Percentiles rank a stretch among this genome's conserved stretches.
Evolutionary conservation across 2,797 vertebrate genomes (phyloP).

Genomic region (Aphelocoma californica): DNA sequence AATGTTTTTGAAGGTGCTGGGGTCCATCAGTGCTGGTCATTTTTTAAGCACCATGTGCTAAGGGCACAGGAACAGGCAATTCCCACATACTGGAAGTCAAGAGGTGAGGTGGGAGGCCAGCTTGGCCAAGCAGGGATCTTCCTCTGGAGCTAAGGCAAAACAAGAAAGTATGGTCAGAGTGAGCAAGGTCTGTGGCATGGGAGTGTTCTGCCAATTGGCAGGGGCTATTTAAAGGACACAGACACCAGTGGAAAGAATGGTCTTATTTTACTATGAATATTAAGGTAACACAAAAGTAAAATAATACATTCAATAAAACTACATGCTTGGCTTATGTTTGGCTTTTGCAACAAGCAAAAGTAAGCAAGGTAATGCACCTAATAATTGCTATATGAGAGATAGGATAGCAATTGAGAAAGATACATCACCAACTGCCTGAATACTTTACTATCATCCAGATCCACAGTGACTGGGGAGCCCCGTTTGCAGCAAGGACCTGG

Average conservation of each 20-base stretch:
- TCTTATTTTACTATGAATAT: neutral
- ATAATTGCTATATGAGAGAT: neutral
- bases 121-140: neutral
- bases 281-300: neutral
- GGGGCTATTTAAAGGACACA: neutral
- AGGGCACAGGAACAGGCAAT: neutral
- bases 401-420: neutral
- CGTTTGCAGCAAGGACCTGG: accelerated
- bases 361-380: neutral
- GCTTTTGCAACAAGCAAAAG: neutral
- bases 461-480: accelerated
- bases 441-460: neutral
- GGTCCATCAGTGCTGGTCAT: too few relatives aligned
- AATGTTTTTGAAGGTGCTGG: neutral
- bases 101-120: neutral
- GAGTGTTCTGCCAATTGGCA: neutral
- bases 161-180: neutral
- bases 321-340: neutral
- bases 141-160: neutral
- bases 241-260: neutral
- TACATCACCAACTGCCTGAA: neutral
- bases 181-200: neutral
- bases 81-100: neutral
- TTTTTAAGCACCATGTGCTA: neutral
- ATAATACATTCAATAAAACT: neutral